These are phyloP conservation scores for Caenorhabditis angaria DNA, from an alignment of 2,888 invertebrate genomes.

Conservation along the genomic window DNA sequence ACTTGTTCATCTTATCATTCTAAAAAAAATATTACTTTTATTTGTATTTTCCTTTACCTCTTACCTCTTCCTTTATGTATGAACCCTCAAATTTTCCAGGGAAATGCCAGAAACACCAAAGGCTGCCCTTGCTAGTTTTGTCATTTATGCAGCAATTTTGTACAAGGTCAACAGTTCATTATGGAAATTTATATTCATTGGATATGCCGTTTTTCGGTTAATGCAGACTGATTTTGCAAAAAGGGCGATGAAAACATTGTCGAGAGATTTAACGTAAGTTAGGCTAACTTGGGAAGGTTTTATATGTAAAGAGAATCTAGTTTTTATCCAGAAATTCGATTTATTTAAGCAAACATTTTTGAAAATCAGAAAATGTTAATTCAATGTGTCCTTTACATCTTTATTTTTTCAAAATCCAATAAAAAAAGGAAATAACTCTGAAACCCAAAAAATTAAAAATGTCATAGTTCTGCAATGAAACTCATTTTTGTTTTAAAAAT, in stretches of 20 bases:
- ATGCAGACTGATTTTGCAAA: constrained; percentile 51
- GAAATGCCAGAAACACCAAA: constrained; percentile 52
- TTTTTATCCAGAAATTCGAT: not conserved
- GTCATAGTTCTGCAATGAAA: too few relatives aligned
- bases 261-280: constrained; percentile 65
- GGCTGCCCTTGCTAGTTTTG: constrained; percentile 49
- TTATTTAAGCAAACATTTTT: too few relatives aligned
- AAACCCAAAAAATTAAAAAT: too few relatives aligned
- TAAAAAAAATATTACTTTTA: not conserved
- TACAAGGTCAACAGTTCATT: constrained; percentile 39
- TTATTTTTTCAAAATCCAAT: too few relatives aligned
- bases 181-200: constrained; percentile 51
- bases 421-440: too few relatives aligned
- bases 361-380: too few relatives aligned
- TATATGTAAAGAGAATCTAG: too few relatives aligned
- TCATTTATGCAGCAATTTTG: constrained; percentile 48
- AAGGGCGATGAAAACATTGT: constrained; percentile 57
- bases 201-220: constrained; percentile 53
- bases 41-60: not conserved
- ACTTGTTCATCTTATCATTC: not conserved
- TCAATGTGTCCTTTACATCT: too few relatives aligned
- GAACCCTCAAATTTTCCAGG: too few relatives aligned
- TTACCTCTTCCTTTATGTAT: not conserved
- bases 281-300: too few relatives aligned
- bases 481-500: constrained; percentile 1